Evolutionary conservation across 2,797 vertebrate genomes (phyloP).

Genomic region (Jordanella pulchra): DNA sequence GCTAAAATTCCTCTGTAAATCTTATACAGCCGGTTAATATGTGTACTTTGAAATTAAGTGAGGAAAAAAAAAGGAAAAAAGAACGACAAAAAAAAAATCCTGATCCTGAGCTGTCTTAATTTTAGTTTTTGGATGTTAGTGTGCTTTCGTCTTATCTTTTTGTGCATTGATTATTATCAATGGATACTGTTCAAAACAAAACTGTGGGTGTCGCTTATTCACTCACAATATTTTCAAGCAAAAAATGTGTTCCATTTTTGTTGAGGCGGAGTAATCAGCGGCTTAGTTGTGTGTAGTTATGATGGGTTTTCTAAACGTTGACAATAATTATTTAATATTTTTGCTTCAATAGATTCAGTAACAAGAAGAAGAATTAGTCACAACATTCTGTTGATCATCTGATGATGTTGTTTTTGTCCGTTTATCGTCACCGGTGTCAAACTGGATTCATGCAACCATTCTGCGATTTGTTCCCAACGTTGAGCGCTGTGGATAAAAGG

Average conservation of each 20-base stretch:
- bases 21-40: conserved; percentile 64
- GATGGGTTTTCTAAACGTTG: conserved; percentile 65
- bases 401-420: conserved; percentile 48
- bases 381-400: conserved; percentile 55
- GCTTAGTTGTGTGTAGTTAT: conserved; percentile 68
- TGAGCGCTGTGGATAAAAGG: background rate
- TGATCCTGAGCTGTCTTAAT: conserved; percentile 66
- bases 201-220: conserved; percentile 59
- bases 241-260: conserved; percentile 42
- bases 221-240: conserved; percentile 65
- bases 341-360: conserved; percentile 49
- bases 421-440: conserved; percentile 39
- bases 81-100: conserved; percentile 28
- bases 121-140: conserved; percentile 72
- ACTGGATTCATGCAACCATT: conserved; percentile 15
- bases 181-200: conserved; percentile 64
- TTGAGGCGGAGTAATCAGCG: conserved; percentile 50
- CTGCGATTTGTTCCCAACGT: background rate
- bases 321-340: conserved; percentile 53
- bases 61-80: conserved; percentile 38
- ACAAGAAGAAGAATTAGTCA: conserved; percentile 45
- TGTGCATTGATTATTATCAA: conserved; percentile 73
- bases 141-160: conserved; percentile 74
- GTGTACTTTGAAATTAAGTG: conserved; percentile 71
- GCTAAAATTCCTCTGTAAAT: conserved; percentile 69